phyloP scores from a whole-genome alignment of 64 coral and sea anemone genomes.

The Pocillopora verrucosa region DNA sequence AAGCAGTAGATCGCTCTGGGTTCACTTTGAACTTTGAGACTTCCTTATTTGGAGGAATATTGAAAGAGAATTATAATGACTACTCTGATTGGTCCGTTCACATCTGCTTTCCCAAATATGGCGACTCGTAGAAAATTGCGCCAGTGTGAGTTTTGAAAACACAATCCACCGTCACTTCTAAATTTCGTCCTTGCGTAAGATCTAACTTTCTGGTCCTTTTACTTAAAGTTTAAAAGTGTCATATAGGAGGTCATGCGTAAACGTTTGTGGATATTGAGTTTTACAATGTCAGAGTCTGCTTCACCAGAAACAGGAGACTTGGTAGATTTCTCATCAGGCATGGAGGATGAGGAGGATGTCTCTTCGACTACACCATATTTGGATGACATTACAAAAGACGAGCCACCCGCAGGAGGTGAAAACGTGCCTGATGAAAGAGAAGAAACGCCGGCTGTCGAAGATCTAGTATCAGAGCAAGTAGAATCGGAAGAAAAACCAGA shows the following conservation, averaged over 20 bases:
- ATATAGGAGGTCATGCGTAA: slow-evolving; percentile 20
- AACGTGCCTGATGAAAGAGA: slow-evolving; percentile 43
- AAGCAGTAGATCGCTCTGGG: too few species aligned
- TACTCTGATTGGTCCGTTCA: slow-evolving; percentile 46
- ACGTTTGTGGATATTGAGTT: slow-evolving; percentile 25
- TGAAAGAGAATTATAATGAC: not conserved
- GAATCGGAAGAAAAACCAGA: slow-evolving; percentile 49
- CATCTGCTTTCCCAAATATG: slow-evolving; percentile 49
- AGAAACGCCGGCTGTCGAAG: slow-evolving; percentile 60
- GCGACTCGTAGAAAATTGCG: slow-evolving; percentile 40
- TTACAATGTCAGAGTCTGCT: slow-evolving; percentile 43
- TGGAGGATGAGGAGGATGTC: slow-evolving; percentile 35
- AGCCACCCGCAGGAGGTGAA: slow-evolving; percentile 36
- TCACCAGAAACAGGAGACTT: slow-evolving; percentile 27
- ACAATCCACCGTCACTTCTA: slow-evolving; percentile 59
- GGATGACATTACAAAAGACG: slow-evolving; percentile 58
- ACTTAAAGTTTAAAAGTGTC: not conserved
- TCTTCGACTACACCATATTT: slow-evolving; percentile 49
- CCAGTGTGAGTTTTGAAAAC: slow-evolving; percentile 58
- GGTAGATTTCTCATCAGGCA: slow-evolving; percentile 10
- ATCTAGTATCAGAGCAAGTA: slow-evolving; percentile 39
- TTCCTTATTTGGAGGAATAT: slow-evolving; percentile 47
- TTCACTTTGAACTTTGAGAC: slow-evolving; percentile 34
- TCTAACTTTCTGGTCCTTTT: slow-evolving; percentile 30
- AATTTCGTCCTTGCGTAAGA: slow-evolving; percentile 75